These are phyloP conservation scores for Macrostomum cliftonense DNA, from an alignment of 2,888 invertebrate genomes.

Conservation along the genomic window DNA sequence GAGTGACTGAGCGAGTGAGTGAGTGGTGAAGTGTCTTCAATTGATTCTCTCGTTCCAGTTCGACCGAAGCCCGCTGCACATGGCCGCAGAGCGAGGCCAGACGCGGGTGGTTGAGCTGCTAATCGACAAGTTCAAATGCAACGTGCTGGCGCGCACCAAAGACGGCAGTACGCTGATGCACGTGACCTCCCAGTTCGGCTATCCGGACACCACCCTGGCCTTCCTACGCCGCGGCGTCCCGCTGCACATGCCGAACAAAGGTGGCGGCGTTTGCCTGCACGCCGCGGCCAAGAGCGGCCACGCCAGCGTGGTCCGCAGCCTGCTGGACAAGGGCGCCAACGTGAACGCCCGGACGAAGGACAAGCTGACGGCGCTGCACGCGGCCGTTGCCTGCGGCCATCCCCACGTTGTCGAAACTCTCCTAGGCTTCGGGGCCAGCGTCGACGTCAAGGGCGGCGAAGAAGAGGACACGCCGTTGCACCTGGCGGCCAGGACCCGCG, in stretches of 20 bases:
- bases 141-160: constrained; percentile 81
- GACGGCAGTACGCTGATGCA: constrained; percentile 97
- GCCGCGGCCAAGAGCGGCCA: constrained; percentile 94
- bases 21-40: no score
- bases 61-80: constrained; percentile 87
- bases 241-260: constrained; percentile 96
- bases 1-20: no score
- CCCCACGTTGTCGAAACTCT: constrained; percentile 84
- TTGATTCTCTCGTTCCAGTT: constrained; percentile 23
- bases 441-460: constrained; percentile 59
- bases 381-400: constrained; percentile 54
- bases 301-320: constrained; percentile 76
- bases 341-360: constrained; percentile 88
- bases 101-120: constrained; percentile 81
- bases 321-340: constrained; percentile 85
- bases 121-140: constrained; percentile 90
- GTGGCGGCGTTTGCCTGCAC: constrained; percentile 84
- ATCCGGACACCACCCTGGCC: constrained; percentile 92
- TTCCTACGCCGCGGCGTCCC: constrained; percentile 95
- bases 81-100: constrained; percentile 91
- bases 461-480: constrained; percentile 83
- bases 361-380: constrained; percentile 88
- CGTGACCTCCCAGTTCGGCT: constrained; percentile 85
- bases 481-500: constrained; percentile 78
- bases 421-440: constrained; percentile 85